phyloP scores from a whole-genome alignment of 2,888 invertebrate genomes.

The Buathra laborator region DNA sequence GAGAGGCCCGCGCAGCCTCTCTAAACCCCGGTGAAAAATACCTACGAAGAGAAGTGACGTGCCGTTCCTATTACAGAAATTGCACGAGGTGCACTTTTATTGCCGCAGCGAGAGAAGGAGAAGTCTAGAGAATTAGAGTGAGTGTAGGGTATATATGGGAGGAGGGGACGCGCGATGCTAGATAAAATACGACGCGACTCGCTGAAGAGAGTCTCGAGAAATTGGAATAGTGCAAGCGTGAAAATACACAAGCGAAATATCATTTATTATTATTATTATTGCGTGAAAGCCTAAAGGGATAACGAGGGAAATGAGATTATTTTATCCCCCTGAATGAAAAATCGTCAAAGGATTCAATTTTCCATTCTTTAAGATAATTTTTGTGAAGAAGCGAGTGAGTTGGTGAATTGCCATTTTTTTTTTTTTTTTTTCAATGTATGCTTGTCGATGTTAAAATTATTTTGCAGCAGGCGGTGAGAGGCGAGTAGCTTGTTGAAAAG shows the following conservation, averaged over 20 bases:
- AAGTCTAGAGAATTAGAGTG: constrained; percentile 18
- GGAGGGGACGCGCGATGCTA: constrained; percentile 16
- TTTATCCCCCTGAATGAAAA: neutral
- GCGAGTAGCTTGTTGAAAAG: constrained; percentile 40
- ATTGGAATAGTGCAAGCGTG: constrained; percentile 43
- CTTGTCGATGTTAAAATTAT: constrained; percentile 15
- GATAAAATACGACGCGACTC: constrained; percentile 55
- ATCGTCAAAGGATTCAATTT: neutral
- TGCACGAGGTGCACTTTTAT: constrained; percentile 66
- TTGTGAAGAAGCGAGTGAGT: constrained; percentile 54
- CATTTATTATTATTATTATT: constrained; percentile 26
- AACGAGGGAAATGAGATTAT: neutral
- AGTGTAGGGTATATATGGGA: neutral
- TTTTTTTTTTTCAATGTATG: constrained; percentile 5
- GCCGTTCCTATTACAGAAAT: constrained; percentile 66
- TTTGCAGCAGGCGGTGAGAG: constrained; percentile 39
- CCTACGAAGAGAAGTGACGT: constrained; percentile 47
- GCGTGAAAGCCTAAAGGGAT: neutral
- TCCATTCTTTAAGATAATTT: neutral
- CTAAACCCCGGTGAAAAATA: constrained; percentile 60
- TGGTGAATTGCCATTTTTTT: constrained; percentile 20
- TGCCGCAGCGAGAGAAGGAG: constrained; percentile 34
- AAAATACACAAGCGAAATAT: constrained; percentile 30
- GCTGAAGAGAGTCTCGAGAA: constrained; percentile 19
- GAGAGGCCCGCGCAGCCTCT: constrained; percentile 36